These are phyloP conservation scores for Artibeus lituratus DNA, from an alignment of 2,797 vertebrate species.

Conservation along the genomic window DNA sequence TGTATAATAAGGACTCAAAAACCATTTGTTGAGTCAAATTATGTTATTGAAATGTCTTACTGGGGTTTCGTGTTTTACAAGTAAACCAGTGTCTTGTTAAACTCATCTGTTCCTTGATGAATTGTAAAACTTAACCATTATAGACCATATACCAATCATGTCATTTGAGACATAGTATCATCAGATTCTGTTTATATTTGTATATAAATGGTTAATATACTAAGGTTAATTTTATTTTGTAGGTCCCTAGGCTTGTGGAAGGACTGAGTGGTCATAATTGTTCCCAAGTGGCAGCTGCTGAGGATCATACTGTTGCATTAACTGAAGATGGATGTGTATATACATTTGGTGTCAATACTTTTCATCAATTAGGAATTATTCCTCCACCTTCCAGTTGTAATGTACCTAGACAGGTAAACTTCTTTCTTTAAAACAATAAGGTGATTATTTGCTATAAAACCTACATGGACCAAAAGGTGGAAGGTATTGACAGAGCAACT, in stretches of 20 bases:
- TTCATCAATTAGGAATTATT: slow-evolving; percentile 93
- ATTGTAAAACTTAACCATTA: background rate
- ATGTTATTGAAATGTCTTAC: slow-evolving; percentile 19
- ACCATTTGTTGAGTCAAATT: background rate
- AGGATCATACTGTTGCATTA: slow-evolving; percentile 96
- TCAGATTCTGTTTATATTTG: background rate
- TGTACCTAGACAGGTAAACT: slow-evolving; percentile 94
- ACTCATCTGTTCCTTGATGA: background rate
- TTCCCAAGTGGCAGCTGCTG: slow-evolving; percentile 93
- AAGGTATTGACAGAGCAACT: background rate
- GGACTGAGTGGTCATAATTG: slow-evolving; percentile 91
- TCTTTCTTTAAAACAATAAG: slow-evolving; percentile 4
- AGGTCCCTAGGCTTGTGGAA: slow-evolving; percentile 95
- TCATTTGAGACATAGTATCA: background rate
- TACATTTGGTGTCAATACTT: slow-evolving; percentile 95
- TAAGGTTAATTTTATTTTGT: slow-evolving; percentile 34
- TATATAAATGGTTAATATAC: background rate
- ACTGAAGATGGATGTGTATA: slow-evolving; percentile 96
- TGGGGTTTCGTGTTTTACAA: background rate
- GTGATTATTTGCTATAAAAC: slow-evolving; percentile 5
- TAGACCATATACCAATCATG: background rate
- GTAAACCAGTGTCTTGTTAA: background rate
- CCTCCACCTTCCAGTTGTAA: slow-evolving; percentile 90
- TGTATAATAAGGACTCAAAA: background rate
- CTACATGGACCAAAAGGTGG: background rate